These are phyloP conservation scores for Camponotus fellah DNA, from an alignment of 2,888 invertebrate genomes.

Conservation along the genomic window DNA sequence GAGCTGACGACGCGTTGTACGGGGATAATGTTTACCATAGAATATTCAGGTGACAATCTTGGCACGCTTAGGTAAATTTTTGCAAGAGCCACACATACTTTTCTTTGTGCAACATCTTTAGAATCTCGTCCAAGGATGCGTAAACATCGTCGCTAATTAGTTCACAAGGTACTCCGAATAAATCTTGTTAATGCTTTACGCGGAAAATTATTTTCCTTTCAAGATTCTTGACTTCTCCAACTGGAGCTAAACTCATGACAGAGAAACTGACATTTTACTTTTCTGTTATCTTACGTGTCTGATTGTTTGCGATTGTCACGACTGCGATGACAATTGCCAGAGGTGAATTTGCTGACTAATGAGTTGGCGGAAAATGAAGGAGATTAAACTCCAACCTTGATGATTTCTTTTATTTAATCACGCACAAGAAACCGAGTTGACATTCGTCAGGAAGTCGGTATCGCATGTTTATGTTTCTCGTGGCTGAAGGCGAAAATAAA, in stretches of 20 bases:
- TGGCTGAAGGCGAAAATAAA: constrained; percentile 25
- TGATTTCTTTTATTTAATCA: constrained; percentile 31
- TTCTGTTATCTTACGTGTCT: background rate
- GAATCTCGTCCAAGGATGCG: constrained; percentile 58
- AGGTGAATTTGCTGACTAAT: background rate
- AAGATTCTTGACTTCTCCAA: background rate
- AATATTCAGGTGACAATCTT: constrained; percentile 69
- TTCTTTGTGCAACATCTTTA: constrained; percentile 59
- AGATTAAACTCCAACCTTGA: constrained; percentile 1
- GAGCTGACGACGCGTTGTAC: constrained; percentile 52
- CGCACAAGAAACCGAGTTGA: constrained; percentile 1
- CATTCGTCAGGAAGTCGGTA: constrained; percentile 8
- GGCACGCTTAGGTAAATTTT: constrained; percentile 58
- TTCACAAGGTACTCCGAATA: background rate
- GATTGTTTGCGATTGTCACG: background rate
- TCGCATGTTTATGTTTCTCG: background rate
- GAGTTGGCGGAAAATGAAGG: background rate
- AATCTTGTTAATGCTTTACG: background rate
- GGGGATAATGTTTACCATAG: constrained; percentile 57
- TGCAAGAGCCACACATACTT: constrained; percentile 47
- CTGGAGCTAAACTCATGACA: background rate
- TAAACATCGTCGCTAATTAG: constrained; percentile 64
- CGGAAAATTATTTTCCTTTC: constrained; percentile 1
- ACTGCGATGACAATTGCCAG: background rate
- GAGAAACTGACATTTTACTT: background rate